Evolutionary conservation across 2,888 invertebrate species (phyloP).

Genomic region (Sarcophaga rosellei): DNA sequence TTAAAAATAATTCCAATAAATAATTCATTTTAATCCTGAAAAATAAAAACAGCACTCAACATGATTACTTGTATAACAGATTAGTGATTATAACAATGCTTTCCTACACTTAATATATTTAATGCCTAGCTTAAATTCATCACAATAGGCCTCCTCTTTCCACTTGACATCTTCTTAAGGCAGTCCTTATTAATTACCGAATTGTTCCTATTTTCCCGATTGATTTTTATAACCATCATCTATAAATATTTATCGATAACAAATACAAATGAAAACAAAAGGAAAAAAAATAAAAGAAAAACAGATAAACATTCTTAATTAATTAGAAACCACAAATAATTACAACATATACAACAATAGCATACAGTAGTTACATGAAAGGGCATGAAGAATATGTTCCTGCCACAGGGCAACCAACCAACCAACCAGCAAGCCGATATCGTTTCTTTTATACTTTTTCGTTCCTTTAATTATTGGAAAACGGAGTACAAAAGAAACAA

Average conservation of each 20-base stretch:
- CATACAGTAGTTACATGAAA: background rate
- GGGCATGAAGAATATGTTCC: slow-evolving; percentile 9
- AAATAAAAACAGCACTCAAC: too few species aligned
- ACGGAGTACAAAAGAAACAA: slow-evolving; percentile 18
- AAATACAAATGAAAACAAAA: slow-evolving; percentile 21
- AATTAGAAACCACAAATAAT: slow-evolving; percentile 51
- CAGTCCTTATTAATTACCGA: too few species aligned
- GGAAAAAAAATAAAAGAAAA: slow-evolving; percentile 2
- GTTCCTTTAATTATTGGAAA: slow-evolving; percentile 1
- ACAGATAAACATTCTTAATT: slow-evolving; percentile 34
- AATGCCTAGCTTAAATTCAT: too few species aligned
- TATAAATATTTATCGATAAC: slow-evolving; percentile 3
- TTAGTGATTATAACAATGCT: too few species aligned
- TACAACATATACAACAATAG: slow-evolving; percentile 2
- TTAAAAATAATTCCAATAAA: too few species aligned
- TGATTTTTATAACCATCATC: background rate
- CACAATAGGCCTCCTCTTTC: too few species aligned
- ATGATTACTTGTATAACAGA: too few species aligned
- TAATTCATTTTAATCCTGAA: too few species aligned
- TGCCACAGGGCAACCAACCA: slow-evolving; percentile 1
- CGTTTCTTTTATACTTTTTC: background rate
- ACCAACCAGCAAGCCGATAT: background rate
- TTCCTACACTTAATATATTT: too few species aligned
- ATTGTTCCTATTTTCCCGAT: background rate
- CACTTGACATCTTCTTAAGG: too few species aligned